phyloP scores from a whole-genome alignment of 2,888 invertebrate species.

The Metopia argyrocephala region DNA sequence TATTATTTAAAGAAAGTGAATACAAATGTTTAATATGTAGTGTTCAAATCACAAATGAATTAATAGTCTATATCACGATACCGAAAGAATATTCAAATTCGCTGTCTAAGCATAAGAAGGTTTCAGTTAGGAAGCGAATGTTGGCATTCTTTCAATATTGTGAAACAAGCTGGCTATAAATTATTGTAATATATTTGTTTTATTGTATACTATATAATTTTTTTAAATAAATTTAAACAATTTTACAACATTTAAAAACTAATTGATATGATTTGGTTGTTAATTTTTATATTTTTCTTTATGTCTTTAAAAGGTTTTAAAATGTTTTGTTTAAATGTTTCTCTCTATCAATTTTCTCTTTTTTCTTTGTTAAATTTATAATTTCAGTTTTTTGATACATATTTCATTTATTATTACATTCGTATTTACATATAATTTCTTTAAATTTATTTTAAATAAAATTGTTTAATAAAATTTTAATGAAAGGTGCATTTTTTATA shows the following conservation, averaged over 20 bases:
- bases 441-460: background rate
- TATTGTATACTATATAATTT: background rate
- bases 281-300: slow-evolving; percentile 4
- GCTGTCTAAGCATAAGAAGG: too few relatives aligned
- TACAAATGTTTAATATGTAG: too few relatives aligned
- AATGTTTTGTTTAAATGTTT: background rate
- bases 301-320: background rate
- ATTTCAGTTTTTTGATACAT: slow-evolving; percentile 7
- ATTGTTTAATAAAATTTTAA: slow-evolving; percentile 3
- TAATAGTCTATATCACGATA: too few relatives aligned
- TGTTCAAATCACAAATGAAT: too few relatives aligned
- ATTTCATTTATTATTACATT: slow-evolving; percentile 9
- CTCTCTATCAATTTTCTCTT: background rate
- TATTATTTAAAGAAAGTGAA: too few relatives aligned
- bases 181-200: background rate
- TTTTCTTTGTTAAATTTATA: slow-evolving; percentile 9
- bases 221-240: slow-evolving; percentile 52
- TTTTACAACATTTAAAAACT: slow-evolving; percentile 61
- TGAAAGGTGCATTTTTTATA: slow-evolving; percentile 18
- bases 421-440: background rate
- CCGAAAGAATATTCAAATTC: too few relatives aligned
- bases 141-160: too few relatives aligned
- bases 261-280: slow-evolving; percentile 59
- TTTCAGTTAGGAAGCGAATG: too few relatives aligned
- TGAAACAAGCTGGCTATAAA: background rate